Percentiles rank a stretch among this genome's conserved stretches.
Conservation (phyloP, 2,113 vertebrate species). For the Pachyramphus minor region DNA sequence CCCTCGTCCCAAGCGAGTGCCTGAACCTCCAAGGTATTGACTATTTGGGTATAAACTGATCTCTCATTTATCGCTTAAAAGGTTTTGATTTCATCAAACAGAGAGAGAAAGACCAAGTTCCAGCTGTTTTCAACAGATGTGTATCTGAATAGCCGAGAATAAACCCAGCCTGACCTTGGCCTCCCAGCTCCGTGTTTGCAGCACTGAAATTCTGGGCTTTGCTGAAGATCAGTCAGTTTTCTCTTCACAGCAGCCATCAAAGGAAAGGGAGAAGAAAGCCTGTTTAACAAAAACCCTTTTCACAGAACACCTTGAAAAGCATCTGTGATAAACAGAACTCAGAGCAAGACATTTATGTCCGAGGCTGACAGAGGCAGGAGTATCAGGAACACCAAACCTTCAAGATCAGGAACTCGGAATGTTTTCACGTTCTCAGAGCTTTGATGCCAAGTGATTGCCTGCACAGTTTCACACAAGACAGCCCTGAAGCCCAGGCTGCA, state of each 20-base stretch:
- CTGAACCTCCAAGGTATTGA: not conserved
- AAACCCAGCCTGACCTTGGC: slow-evolving; percentile 5
- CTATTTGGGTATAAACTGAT: not conserved
- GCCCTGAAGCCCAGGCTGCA: not conserved
- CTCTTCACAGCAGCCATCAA: slow-evolving; percentile 54
- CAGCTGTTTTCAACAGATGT: not conserved
- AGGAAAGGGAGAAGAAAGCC: slow-evolving; percentile 2
- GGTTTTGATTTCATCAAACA: slow-evolving; percentile 20
- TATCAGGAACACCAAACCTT: not conserved
- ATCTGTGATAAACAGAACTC: slow-evolving; percentile 37
- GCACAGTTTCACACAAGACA: not conserved
- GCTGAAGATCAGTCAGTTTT: slow-evolving; percentile 29
- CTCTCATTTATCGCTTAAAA: not conserved
- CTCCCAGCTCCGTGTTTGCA: not conserved
- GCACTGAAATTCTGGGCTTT: slow-evolving; percentile 12
- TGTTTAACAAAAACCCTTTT: slow-evolving; percentile 38
- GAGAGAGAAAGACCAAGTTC: not conserved
- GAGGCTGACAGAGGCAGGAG: slow-evolving; percentile 6
- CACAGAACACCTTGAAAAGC: slow-evolving; percentile 24
- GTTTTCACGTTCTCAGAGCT: not conserved
- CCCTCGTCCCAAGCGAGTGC: not conserved
- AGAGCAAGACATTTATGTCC: slow-evolving; percentile 3
- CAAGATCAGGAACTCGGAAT: not conserved
- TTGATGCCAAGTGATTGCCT: not conserved
- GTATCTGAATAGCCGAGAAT: slow-evolving; percentile 2